Evolutionary conservation across 2,888 invertebrate genomes (phyloP).

Genomic region (Laspeyria flexula): DNA sequence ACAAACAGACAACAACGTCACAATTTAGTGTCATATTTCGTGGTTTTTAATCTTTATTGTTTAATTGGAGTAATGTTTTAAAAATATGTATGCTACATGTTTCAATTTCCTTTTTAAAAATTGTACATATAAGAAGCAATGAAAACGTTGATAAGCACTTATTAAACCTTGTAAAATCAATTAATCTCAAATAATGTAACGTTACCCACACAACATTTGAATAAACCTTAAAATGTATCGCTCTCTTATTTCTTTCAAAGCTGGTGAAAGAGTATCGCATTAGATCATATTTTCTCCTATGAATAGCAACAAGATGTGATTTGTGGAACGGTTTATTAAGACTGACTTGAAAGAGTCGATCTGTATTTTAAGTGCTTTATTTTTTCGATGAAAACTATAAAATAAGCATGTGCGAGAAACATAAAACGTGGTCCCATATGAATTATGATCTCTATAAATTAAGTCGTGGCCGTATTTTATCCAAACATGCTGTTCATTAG

Average conservation of each 20-base stretch:
- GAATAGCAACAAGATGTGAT: conserved; percentile 9
- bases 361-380: conserved; percentile 21
- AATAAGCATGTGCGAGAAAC: conserved; percentile 16
- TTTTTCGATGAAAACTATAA: conserved; percentile 18
- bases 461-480: conserved; percentile 22
- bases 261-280: conserved; percentile 8
- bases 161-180: too few species aligned
- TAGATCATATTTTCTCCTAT: conserved; percentile 18
- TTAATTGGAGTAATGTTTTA: too few species aligned
- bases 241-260: conserved; percentile 8
- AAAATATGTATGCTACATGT: too few species aligned
- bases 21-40: too few species aligned
- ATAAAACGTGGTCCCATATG: conserved; percentile 28
- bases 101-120: too few species aligned
- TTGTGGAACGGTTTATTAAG: conserved; percentile 20
- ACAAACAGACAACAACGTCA: too few species aligned
- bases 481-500: conserved; percentile 17
- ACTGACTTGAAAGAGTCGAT: conserved; percentile 18
- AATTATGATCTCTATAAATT: conserved; percentile 35
- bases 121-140: too few species aligned
- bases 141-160: too few species aligned
- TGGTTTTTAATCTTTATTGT: too few species aligned
- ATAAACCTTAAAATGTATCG: conserved; percentile 9
- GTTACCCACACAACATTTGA: not conserved
- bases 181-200: not conserved